Percentiles rank a stretch among this genome's conserved stretches.
These are phyloP conservation scores for Eulithis testata DNA, from an alignment of 2,888 invertebrate species.

Conservation along the genomic window DNA sequence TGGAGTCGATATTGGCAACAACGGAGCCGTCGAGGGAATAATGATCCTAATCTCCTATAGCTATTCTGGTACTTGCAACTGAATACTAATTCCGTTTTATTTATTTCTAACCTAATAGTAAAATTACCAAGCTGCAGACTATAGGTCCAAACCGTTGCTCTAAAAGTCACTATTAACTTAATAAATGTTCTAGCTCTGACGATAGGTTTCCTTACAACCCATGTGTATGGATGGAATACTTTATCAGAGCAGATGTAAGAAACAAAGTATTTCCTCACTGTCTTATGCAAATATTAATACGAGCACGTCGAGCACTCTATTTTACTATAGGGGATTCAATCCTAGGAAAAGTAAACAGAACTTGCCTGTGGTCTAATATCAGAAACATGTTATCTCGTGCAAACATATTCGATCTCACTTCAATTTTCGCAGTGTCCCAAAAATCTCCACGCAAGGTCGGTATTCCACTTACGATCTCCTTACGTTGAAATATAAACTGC, in stretches of 20 bases:
- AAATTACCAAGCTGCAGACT: too few relatives aligned
- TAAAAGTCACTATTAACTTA: too few relatives aligned
- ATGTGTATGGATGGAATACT: too few relatives aligned
- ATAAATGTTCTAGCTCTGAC: too few relatives aligned
- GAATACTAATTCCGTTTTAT: too few relatives aligned
- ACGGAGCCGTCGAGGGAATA: background rate
- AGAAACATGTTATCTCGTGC: slow-evolving; percentile 39
- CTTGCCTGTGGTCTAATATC: slow-evolving; percentile 35
- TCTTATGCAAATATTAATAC: slow-evolving; percentile 3
- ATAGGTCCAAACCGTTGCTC: too few relatives aligned
- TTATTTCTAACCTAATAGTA: too few relatives aligned
- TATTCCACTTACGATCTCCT: slow-evolving; percentile 7
- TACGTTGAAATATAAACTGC: slow-evolving; percentile 4
- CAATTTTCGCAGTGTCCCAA: slow-evolving; percentile 23
- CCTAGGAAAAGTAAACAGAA: slow-evolving; percentile 29
- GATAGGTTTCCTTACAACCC: too few relatives aligned
- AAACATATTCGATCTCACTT: slow-evolving; percentile 36
- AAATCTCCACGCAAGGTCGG: slow-evolving; percentile 16
- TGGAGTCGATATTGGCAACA: background rate
- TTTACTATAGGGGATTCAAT: slow-evolving; percentile 6
- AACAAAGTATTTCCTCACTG: background rate
- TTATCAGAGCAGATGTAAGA: background rate
- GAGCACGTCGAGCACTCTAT: slow-evolving; percentile 8
- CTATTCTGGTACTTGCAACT: too few relatives aligned
- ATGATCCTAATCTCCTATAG: too few relatives aligned